Evolutionary conservation across 2,113 vertebrate species (phyloP).

Genomic region (Cavia porcellus): DNA sequence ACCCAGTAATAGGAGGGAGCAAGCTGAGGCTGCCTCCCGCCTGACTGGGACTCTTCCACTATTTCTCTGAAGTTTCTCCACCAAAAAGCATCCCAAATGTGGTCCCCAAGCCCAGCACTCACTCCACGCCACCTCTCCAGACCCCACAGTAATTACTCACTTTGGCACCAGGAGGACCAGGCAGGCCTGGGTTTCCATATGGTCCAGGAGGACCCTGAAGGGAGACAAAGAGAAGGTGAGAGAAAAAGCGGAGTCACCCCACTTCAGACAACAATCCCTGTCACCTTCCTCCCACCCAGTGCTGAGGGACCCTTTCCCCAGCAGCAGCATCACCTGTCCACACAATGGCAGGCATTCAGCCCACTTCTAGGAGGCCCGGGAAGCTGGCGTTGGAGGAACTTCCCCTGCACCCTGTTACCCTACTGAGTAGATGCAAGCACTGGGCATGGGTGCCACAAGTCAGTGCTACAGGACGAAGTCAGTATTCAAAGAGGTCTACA

Average conservation of each 20-base stretch:
- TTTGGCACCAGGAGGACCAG: slow-evolving; percentile 93
- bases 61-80: not conserved
- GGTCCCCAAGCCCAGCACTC: not conserved
- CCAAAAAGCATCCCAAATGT: not conserved
- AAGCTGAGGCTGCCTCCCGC: not conserved
- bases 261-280: not conserved
- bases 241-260: not conserved
- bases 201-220: slow-evolving; percentile 94
- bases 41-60: not conserved
- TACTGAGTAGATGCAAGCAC: not conserved
- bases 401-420: not conserved
- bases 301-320: not conserved
- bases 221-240: slow-evolving; percentile 63
- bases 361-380: fast-evolving
- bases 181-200: slow-evolving; percentile 94
- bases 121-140: not conserved
- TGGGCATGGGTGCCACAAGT: not conserved
- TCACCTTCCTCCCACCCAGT: fast-evolving
- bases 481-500: not conserved
- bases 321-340: not conserved
- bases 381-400: not conserved
- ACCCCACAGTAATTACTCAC: slow-evolving; percentile 85
- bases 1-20: not conserved
- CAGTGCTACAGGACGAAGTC: not conserved
- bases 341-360: fast-evolving